Evolutionary conservation across 2,888 invertebrate species (phyloP).

Genomic region (Dryobotodes eremita): DNA sequence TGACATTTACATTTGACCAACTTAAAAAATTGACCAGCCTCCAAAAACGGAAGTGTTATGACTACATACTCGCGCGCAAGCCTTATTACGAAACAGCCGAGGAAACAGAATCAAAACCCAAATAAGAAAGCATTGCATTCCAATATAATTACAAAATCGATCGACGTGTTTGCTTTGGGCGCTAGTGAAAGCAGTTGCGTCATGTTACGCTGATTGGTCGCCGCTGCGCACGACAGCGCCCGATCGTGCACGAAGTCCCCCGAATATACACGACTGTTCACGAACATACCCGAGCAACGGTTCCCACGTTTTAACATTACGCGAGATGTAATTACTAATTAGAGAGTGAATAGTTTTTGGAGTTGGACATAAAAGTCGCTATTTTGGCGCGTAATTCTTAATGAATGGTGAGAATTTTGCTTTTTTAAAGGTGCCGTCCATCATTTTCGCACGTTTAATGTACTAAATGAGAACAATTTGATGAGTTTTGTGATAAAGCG

Average conservation of each 20-base stretch:
- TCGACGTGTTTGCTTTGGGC: constrained; percentile 76
- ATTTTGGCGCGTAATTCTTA: constrained; percentile 52
- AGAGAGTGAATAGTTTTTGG: constrained; percentile 59
- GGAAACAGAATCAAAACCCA: constrained; percentile 83
- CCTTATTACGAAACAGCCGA: constrained; percentile 77
- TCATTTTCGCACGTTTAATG: constrained; percentile 53
- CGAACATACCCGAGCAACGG: constrained; percentile 56
- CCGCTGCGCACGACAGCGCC: constrained; percentile 60
- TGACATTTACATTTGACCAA: constrained; percentile 63
- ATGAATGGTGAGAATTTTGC: constrained; percentile 52
- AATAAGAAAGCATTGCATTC: constrained; percentile 88
- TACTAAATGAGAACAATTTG: constrained; percentile 43
- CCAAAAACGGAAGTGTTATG: constrained; percentile 83
- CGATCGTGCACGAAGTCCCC: constrained; percentile 62
- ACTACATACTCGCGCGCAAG: constrained; percentile 69
- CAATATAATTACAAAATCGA: constrained; percentile 86
- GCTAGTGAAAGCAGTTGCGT: constrained; percentile 87
- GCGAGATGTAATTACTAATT: constrained; percentile 59
- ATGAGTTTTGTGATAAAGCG: constrained; percentile 39
- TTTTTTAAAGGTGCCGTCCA: constrained; percentile 34
- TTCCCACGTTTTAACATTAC: constrained; percentile 66
- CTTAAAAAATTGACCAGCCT: constrained; percentile 57
- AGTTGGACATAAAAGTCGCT: constrained; percentile 58
- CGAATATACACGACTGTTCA: constrained; percentile 47
- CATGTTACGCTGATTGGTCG: constrained; percentile 73